These are phyloP conservation scores for Sorex araneus DNA, from an alignment of 2,113 vertebrate species.

Conservation along the genomic window DNA sequence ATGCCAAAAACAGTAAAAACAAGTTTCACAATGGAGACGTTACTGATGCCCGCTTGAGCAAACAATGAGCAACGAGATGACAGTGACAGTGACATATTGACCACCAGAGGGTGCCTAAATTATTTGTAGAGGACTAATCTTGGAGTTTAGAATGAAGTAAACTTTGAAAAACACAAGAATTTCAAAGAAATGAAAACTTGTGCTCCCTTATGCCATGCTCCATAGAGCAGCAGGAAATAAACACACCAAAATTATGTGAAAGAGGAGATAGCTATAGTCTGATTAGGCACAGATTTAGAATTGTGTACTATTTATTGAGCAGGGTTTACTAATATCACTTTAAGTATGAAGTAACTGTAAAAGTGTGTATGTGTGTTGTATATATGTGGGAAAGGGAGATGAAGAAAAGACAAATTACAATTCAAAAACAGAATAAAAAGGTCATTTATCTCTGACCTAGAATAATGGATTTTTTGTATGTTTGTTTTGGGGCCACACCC, in stretches of 20 bases:
- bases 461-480: neutral
- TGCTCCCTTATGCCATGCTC: neutral
- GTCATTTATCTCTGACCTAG: slow-evolving; percentile 14
- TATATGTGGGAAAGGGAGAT: neutral
- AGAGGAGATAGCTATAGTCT: neutral
- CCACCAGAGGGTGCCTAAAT: slow-evolving; percentile 68
- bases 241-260: slow-evolving; percentile 36
- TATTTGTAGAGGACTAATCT: slow-evolving; percentile 36
- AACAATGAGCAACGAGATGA: no score
- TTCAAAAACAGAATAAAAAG: slow-evolving; percentile 39
- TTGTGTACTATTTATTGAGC: neutral
- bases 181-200: slow-evolving; percentile 49
- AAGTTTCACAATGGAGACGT: no score
- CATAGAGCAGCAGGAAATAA: neutral
- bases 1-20: no score
- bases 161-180: slow-evolving; percentile 63
- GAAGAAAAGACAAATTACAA: neutral
- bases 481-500: no score
- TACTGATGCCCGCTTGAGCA: no score
- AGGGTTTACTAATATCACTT: slow-evolving; percentile 19
- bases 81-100: no score
- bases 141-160: slow-evolving; percentile 56
- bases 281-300: neutral
- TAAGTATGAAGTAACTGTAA: slow-evolving; percentile 1
- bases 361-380: neutral